A percentile compares a stretch with the other conserved stretches of the same genome.
These are phyloP conservation scores for Drosophila teissieri DNA, from an alignment of 1,140 invertebrate species.

Conservation along the genomic window DNA sequence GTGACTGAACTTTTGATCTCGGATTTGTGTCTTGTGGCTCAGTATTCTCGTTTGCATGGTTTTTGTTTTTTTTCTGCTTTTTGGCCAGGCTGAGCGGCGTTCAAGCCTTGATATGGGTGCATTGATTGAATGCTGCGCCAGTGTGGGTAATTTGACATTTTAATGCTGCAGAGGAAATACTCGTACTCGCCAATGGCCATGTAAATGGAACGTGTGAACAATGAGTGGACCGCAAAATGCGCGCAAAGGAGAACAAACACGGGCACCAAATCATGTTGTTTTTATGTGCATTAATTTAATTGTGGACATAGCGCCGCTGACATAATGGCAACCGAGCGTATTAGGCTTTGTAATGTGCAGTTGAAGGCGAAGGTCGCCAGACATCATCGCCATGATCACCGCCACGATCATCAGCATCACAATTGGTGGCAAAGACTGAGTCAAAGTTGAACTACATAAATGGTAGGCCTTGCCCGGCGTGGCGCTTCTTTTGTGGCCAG, in stretches of 20 bases:
- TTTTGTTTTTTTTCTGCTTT: conserved; percentile 36
- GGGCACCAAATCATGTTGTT: conserved; percentile 22
- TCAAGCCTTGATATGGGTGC: conserved; percentile 61
- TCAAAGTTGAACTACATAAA: conserved; percentile 64
- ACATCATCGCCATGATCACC: conserved; percentile 35
- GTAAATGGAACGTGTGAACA: conserved; percentile 81
- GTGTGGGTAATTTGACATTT: conserved; percentile 71
- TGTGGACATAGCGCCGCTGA: conserved; percentile 43
- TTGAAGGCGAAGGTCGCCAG: conserved; percentile 69
- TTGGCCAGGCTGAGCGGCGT: conserved; percentile 31
- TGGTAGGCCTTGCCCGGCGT: conserved; percentile 44
- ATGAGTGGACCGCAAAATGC: conserved; percentile 44
- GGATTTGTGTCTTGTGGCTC: conserved; percentile 43
- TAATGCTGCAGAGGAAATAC: conserved; percentile 72
- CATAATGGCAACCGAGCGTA: conserved; percentile 41
- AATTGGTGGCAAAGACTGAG: conserved; percentile 36
- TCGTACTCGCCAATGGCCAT: conserved; percentile 63
- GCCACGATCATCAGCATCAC: conserved; percentile 41
- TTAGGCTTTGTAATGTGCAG: conserved; percentile 73
- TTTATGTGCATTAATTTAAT: conserved; percentile 63
- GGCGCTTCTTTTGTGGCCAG: conserved; percentile 54
- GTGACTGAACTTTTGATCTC: conserved; percentile 79
- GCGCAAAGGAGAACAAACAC: conserved; percentile 32
- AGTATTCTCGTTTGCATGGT: conserved; percentile 21
- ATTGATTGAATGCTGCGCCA: conserved; percentile 67